Percentiles rank a stretch among this genome's conserved stretches.
phyloP scores from a whole-genome alignment of 1,140 invertebrate genomes.

The Berghia stephanieae region DNA sequence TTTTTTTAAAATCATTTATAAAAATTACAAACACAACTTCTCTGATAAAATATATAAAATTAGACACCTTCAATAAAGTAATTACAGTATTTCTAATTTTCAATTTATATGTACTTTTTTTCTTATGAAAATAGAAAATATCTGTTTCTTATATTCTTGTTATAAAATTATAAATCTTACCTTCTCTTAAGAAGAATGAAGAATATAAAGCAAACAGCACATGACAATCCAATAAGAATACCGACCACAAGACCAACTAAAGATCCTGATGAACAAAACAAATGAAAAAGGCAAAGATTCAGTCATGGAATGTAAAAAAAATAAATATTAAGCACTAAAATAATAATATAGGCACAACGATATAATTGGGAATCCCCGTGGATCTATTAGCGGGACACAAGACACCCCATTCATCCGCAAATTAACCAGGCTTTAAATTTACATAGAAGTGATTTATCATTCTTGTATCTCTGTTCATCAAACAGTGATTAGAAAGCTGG shows the following conservation, averaged over 20 bases:
- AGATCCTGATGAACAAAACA: not conserved
- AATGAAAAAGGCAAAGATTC: not conserved
- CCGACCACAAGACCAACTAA: constrained; percentile 22
- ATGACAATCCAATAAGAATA: not conserved
- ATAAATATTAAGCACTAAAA: not conserved
- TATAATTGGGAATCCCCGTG: not conserved
- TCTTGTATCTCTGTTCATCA: not conserved
- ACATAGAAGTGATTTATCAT: not conserved
- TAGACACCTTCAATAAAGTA: too few relatives aligned
- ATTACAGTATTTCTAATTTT: too few relatives aligned
- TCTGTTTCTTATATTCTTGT: too few relatives aligned
- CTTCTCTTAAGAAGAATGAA: too few relatives aligned
- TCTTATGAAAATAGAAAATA: too few relatives aligned
- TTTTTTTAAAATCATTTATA: too few relatives aligned
- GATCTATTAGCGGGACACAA: not conserved
- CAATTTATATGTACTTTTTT: too few relatives aligned
- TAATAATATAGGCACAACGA: not conserved
- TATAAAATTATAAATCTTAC: too few relatives aligned
- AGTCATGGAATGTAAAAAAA: not conserved
- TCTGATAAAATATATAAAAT: too few relatives aligned
- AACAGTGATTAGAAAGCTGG: not conserved
- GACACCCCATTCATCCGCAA: too few relatives aligned
- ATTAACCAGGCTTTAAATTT: too few relatives aligned
- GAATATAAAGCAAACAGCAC: constrained; percentile 18
- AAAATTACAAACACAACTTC: too few relatives aligned